Evolutionary conservation across 2,113 vertebrate species (phyloP), one percentile per base, ranked within the genome.

Genomic region (Amia ocellicauda): DNA sequence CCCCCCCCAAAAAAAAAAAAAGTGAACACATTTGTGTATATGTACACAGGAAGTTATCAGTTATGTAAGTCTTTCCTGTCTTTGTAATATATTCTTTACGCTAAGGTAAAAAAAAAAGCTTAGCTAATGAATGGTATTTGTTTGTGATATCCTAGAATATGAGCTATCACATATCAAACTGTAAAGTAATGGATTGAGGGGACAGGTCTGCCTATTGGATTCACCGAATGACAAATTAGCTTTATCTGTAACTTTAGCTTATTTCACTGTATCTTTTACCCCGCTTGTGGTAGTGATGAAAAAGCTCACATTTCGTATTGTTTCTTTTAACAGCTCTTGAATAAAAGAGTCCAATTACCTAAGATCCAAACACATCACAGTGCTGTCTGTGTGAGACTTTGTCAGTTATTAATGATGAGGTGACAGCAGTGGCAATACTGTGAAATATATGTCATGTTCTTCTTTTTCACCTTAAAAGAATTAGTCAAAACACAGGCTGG

Each of bases 161-260:
- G 60, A 56, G 58, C 55, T 57, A 45, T 58, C 64, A 69, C 31
- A 57, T 63, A 67, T 55, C 67, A 68, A 69, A 72, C 41, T 40
- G 19, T 52, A 36, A 5, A 69, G 63, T 55, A 26, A 5, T 56
- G 43, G 42, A 67, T 69, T 62, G 53, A 28, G 73, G 67, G 52
- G 73, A 72, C 69, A 75, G 70, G 28, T 59, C 40, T 11, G 63
- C 51, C 64, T 69, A 11, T 75, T 75, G 72, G 61, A 75, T 69
- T 69, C 23, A 26, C 22, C 20, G 24, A 28, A 60, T 75, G 73
- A 75, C 67, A 64, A 75, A 75, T 64, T 62, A 62, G 61, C 45
- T 67, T 66, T 42, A 64, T 58, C 29, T 68, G 62, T 61, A 70
- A 70, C 63, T 42, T 29, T 62, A 73, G 70, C 60, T 49, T 62